A percentile compares a stretch with the other conserved stretches of the same genome.
Evolutionary conservation across 2,888 invertebrate genomes (phyloP).

Genomic region (Drosophila putrida): DNA sequence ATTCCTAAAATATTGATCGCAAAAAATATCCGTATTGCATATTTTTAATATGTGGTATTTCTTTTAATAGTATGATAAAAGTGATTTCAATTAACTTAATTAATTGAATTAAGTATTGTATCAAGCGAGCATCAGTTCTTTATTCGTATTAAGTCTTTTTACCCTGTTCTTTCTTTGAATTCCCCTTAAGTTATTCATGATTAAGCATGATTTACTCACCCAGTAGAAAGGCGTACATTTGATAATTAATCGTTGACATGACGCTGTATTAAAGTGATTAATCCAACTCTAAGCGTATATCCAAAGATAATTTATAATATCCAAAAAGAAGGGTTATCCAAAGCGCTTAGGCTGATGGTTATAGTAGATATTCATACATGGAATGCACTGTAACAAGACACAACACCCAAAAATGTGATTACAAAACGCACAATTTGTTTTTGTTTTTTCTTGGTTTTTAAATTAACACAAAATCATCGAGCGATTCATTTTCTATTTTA

Average conservation of each 20-base stretch:
- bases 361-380: constrained; percentile 67
- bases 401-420: constrained; percentile 62
- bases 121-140: too few relatives aligned
- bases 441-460: constrained; percentile 22
- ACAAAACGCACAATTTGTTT: constrained; percentile 68
- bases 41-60: too few relatives aligned
- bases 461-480: constrained; percentile 68
- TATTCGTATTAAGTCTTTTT: too few relatives aligned
- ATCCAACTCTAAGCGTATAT: constrained; percentile 58
- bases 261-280: constrained; percentile 45
- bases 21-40: too few relatives aligned
- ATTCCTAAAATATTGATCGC: too few relatives aligned
- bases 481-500: constrained; percentile 58
- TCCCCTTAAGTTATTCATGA: background rate
- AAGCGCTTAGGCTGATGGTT: constrained; percentile 63
- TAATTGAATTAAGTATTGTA: too few relatives aligned
- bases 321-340: constrained; percentile 66
- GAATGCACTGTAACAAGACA: constrained; percentile 77
- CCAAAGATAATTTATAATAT: constrained; percentile 54
- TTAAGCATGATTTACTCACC: constrained; percentile 65
- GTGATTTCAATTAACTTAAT: too few relatives aligned
- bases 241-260: constrained; percentile 69
- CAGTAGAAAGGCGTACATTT: constrained; percentile 69
- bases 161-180: background rate
- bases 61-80: too few relatives aligned